These are phyloP conservation scores for Sceloporus undulatus DNA, from an alignment of 2,113 vertebrate species.

Conservation along the genomic window DNA sequence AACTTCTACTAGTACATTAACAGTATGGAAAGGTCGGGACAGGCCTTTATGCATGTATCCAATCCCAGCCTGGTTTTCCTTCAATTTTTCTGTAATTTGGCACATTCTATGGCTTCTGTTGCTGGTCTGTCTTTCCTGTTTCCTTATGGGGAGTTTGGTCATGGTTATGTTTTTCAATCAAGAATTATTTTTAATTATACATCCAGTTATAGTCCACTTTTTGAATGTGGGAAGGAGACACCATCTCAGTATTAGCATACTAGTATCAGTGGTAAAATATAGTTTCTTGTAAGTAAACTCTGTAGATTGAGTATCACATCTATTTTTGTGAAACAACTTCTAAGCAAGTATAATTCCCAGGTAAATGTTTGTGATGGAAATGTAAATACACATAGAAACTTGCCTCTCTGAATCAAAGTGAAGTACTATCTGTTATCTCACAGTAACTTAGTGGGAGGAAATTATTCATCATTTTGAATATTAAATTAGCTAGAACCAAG, in stretches of 20 bases:
- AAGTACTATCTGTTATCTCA: conserved; percentile 43
- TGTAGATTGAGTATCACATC: neutral
- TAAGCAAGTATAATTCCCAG: neutral
- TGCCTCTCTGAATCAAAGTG: conserved; percentile 43
- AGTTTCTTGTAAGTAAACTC: neutral
- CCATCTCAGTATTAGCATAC: conserved; percentile 17
- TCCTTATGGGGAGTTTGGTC: conserved; percentile 61
- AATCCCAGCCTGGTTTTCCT: conserved; percentile 43
- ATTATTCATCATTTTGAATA: conserved; percentile 53
- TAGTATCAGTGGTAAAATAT: conserved; percentile 9
- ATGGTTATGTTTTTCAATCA: conserved; percentile 35
- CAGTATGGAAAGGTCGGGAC: conserved; percentile 37
- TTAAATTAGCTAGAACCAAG: conserved; percentile 52
- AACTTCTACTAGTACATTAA: conserved; percentile 58
- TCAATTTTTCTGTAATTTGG: conserved; percentile 70
- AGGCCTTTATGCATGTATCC: conserved; percentile 57
- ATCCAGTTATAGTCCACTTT: conserved; percentile 18
- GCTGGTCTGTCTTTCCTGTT: conserved; percentile 51
- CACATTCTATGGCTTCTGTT: conserved; percentile 62
- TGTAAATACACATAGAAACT: conserved; percentile 25
- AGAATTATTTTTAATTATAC: conserved; percentile 64
- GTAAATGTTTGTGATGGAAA: neutral
- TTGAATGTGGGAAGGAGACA: conserved; percentile 37
- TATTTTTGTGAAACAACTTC: neutral
- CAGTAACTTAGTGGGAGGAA: conserved; percentile 49